Base-by-base conservation (phyloP, 2,797 vertebrate species). In the Anableps anableps region DNA sequence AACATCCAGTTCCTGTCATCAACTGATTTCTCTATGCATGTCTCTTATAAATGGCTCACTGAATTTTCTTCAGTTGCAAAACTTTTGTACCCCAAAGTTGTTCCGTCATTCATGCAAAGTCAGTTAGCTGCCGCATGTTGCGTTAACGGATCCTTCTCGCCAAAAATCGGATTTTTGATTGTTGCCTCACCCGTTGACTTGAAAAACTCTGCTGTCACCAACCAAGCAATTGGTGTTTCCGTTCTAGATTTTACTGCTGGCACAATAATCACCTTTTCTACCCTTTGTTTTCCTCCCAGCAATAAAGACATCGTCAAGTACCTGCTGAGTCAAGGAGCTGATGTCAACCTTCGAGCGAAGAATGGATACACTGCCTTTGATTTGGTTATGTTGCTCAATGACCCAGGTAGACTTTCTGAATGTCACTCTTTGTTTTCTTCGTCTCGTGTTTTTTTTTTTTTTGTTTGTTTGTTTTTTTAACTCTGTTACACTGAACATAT, bases 351-450 rank as follows among this genome's bases (percentile, higher is more conserved):
- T 36, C 96, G 97, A 80, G 97, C 98, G 16, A 99, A 97, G 95
- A 99, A 99, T 2, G 98, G 98, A 88, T 99, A 98, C 92, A 99
- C 98, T 0, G 98, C 98, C 77, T 99, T 99, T 93, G 98, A 99
- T 93, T 89, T 99, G 36, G 97, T 99, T 71, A 99, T 99, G 98
- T 93, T 99, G 80, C 95, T 99, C 77, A 99, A 97, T 23, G 98
- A 99, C 84, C 98, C 98, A 83, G 98, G 94, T 95, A 80, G 1
- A 29, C 31, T 2, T 73, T 21, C 26, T 58, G 43, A 41, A 34
- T 29, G 43, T 29, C 38, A 29, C 19, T 23, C 50, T 17, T 26
- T 29, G 3, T 77, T 19, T 21, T 29, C 64, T 7, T 19, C 2
- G 5, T 66, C 8, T 66, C 21, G 74, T 11, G 5, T 58, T 58